Conservation (phyloP, 1,140 invertebrate genomes). For the Drosophila lini region DNA sequence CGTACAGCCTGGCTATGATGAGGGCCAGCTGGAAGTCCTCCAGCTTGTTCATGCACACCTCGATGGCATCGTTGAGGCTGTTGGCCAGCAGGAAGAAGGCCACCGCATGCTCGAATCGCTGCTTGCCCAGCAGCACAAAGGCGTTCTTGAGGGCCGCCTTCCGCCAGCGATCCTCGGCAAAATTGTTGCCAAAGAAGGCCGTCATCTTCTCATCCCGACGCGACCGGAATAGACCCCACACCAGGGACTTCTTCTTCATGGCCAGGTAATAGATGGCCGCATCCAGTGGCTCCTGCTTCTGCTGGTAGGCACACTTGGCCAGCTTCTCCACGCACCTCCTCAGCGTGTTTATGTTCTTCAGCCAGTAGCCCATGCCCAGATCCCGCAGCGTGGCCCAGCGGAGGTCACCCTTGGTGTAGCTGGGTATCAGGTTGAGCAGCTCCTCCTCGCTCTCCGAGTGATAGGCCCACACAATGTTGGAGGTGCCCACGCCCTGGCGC, state of each 20-base stretch:
- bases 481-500: conserved; percentile 94
- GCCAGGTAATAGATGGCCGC: conserved; percentile 98
- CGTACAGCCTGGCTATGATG: conserved; percentile 96
- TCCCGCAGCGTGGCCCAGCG: conserved; percentile 97
- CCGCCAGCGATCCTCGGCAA: conserved; percentile 95
- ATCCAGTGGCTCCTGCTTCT: conserved; percentile 97
- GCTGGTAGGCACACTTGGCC: conserved; percentile 95
- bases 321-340: conserved; percentile 96
- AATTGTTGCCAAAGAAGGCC: conserved; percentile 97
- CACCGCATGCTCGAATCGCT: conserved; percentile 96
- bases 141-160: conserved; percentile 99
- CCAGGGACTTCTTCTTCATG: conserved; percentile 98
- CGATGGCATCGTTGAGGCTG: conserved; percentile 96
- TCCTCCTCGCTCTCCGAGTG: conserved; percentile 99
- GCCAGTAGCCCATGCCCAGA: conserved; percentile 98
- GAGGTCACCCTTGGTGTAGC: conserved; percentile 91
- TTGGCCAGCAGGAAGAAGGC: conserved; percentile 98
- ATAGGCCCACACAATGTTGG: conserved; percentile 99
- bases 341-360: conserved; percentile 93
- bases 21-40: conserved; percentile 98
- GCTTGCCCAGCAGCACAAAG: conserved; percentile 97
- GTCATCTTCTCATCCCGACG: conserved; percentile 96
- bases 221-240: conserved; percentile 97
- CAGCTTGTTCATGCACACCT: conserved; percentile 94
- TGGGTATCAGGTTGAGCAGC: conserved; percentile 95